Percentiles rank a stretch among this genome's conserved stretches.
Evolutionary conservation across 2,888 invertebrate genomes (phyloP).

Genomic region (Ochlodes sylvanus): DNA sequence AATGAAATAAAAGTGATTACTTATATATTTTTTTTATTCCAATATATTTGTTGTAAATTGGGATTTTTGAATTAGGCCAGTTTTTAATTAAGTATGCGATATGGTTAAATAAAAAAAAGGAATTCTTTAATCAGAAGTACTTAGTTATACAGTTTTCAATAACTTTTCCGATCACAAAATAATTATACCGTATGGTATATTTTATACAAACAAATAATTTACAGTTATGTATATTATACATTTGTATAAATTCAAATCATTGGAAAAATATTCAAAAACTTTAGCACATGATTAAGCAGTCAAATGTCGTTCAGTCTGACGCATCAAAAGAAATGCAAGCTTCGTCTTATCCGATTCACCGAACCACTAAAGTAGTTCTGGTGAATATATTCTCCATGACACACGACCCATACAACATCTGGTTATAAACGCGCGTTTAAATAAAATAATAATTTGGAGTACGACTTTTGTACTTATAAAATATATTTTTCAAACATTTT

Average conservation of each 20-base stretch:
- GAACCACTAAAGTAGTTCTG: not conserved
- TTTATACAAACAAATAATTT: conserved; percentile 5
- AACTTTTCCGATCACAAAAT: not conserved
- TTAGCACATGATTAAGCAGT: conserved; percentile 72
- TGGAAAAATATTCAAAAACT: conserved; percentile 58
- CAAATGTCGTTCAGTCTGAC: conserved; percentile 66
- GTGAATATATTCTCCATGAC: not conserved
- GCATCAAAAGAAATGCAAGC: conserved; percentile 67
- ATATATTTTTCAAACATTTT: conserved; percentile 3
- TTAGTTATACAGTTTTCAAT: not conserved
- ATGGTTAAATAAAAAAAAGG: too few species aligned
- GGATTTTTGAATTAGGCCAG: too few species aligned
- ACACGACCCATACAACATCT: not conserved
- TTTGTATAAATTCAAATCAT: conserved; percentile 17
- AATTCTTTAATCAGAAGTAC: too few species aligned
- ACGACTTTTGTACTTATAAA: not conserved
- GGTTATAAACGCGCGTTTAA: conserved; percentile 9
- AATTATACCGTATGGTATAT: not conserved
- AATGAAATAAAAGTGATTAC: too few species aligned
- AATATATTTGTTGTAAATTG: too few species aligned
- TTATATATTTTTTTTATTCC: too few species aligned
- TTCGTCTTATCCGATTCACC: conserved; percentile 52
- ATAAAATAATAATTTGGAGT: conserved; percentile 9
- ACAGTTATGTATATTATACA: not conserved
- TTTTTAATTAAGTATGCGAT: too few species aligned